Evolutionary conservation across 2,888 invertebrate species (phyloP), one percentile per base, ranked within the genome.

Genomic region (Apantesis nais): DNA sequence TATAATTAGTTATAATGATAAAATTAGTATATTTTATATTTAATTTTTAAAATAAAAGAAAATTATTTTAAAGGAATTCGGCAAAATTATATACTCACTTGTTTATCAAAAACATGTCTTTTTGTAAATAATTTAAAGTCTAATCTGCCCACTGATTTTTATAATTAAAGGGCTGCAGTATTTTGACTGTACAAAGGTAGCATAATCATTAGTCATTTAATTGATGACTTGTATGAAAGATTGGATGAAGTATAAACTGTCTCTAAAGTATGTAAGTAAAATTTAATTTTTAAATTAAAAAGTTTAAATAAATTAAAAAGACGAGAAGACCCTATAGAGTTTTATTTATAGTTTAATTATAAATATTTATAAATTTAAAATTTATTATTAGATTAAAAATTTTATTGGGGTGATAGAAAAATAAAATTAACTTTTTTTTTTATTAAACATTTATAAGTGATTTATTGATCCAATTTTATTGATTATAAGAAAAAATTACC

Each of bases 281-380:
- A 92, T 84, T 92, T 92, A 94, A 93, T 91, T 92, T 92, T 93
- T 92, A 90, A 90, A 90, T 89, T 83, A 97, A 97, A 97, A 97
- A 95, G 95, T 95, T 96, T 95, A 96, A 95, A 96, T 97, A 76
- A 73, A 70, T 86, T 95, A 95, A 95, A 95, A 95, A 96, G 97
- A 97, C 97, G 96, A 97, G 96, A 97, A 97, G 97, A 97, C 97
- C 97, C 97, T 97, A 96, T 96, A 96, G 96, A 97, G 96, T 96
- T 97, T 97, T 78, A 91, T 91, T 88, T 66, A 72, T 84, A 88
- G 94, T 92, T 87, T 88, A 85, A 83, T 87, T 89, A 83, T 84
- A 87, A 84, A 89, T 91, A 86, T 92, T 87, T 90, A 82, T 89
- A 77, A 85, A 80, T 74, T 78, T 82, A 86, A 81, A 81, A 77